Conservation (phyloP, 2,888 invertebrate genomes). For the Nomada fabriciana region DNA sequence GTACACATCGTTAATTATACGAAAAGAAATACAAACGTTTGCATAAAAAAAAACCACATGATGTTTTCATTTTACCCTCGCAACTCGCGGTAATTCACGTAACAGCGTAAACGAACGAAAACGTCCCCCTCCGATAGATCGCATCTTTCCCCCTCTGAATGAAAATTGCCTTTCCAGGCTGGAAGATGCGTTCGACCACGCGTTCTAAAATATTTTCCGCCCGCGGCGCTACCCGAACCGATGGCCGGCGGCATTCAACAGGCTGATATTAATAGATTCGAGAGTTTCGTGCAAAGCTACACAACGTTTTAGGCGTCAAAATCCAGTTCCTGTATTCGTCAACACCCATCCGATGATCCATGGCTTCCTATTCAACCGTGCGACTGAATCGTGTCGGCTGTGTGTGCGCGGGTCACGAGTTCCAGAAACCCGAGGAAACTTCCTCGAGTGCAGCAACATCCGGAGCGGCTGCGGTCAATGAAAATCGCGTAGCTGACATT, state of each 20-base stretch:
- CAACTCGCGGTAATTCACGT: neutral
- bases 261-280: slow-evolving; percentile 80
- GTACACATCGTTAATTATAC: slow-evolving; percentile 62
- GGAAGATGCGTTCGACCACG: slow-evolving; percentile 39
- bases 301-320: slow-evolving; percentile 79
- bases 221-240: slow-evolving; percentile 67
- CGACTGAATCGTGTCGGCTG: neutral
- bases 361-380: neutral
- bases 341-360: slow-evolving; percentile 55
- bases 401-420: neutral
- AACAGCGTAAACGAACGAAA: neutral
- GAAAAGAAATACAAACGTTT: slow-evolving; percentile 66
- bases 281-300: slow-evolving; percentile 77
- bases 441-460: neutral
- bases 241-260: slow-evolving; percentile 79
- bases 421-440: neutral
- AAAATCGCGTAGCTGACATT: slow-evolving; percentile 49
- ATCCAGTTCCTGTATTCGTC: slow-evolving; percentile 69
- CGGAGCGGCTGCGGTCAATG: slow-evolving; percentile 1
- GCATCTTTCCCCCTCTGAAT: neutral
- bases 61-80: neutral
- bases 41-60: slow-evolving; percentile 47
- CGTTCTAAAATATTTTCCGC: slow-evolving; percentile 58
- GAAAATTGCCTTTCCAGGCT: slow-evolving; percentile 42
- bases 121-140: too few species aligned